These are phyloP conservation scores for Grammomys surdaster DNA, from an alignment of 2,113 vertebrate species.

Conservation along the genomic window DNA sequence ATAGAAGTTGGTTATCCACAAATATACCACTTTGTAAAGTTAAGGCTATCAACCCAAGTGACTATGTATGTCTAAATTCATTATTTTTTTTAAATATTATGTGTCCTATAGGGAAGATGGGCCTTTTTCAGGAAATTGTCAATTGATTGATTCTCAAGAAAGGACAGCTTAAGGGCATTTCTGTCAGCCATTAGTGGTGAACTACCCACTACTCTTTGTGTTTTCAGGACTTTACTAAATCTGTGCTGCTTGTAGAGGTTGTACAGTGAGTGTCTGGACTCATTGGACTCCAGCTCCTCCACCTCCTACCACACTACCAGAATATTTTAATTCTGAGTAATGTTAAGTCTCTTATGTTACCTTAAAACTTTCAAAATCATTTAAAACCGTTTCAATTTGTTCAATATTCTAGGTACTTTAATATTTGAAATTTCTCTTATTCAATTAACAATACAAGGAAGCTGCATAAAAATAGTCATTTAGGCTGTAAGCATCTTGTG, in stretches of 20 bases:
- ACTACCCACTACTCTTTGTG: background rate
- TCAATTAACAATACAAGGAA: background rate
- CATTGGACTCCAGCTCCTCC: background rate
- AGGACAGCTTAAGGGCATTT: background rate
- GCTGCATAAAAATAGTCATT: background rate
- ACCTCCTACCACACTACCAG: conserved; percentile 40
- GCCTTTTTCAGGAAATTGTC: background rate
- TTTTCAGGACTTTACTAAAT: conserved; percentile 50
- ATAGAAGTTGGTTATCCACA: background rate
- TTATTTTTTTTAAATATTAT: background rate
- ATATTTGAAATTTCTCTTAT: conserved; percentile 1
- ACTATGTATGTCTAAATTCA: background rate
- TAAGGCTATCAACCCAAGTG: background rate
- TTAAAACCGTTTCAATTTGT: conserved; percentile 58
- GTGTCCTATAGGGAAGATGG: background rate
- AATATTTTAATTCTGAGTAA: conserved; percentile 48
- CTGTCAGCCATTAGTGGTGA: conserved; percentile 30
- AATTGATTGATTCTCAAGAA: background rate
- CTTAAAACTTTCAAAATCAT: conserved; percentile 12
- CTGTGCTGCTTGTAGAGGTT: conserved; percentile 1
- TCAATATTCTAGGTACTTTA: background rate
- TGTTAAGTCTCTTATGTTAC: background rate
- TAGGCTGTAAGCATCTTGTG: background rate
- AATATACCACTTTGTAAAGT: background rate
- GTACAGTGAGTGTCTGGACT: conserved; percentile 24